Base-by-base conservation (phyloP, 2,888 invertebrate species). In the Metopia argyrocephala region DNA sequence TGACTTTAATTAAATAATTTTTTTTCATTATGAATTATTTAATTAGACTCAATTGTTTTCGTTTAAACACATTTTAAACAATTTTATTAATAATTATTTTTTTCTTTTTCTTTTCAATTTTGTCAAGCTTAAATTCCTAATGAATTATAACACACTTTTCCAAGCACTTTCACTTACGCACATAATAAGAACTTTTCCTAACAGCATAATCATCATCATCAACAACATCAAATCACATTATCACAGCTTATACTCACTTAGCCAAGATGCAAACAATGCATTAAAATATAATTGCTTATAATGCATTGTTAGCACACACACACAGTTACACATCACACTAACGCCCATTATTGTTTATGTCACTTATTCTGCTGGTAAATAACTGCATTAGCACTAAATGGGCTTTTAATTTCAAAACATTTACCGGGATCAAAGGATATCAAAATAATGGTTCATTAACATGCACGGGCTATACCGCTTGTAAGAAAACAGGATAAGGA, bases 101-200 rank as follows among this genome's bases (percentile, higher is more conserved):
- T 75, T 52, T 71, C 75, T 74, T 74, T 79, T 78, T 74, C 69
- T 59, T 69, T 76, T 57, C 69, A 23, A 31, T 20, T 65, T 65
- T 71, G 1, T n/a, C 25, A 54, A 12, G 12, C 57, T n/a, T n/a
- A n/a, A n/a, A n/a, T n/a, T n/a, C n/a, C n/a, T n/a, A n/a, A n/a
- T n/a, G n/a, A n/a, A 76, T 56, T 69, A 48, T 46, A 54, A 54
- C 18, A 21, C 64, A 79, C 20, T 18, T 59, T 27, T 25, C 31
- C 64, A 54, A 15, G 12, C 62, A 45, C 45, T 46, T 25, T 31
- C 48, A 59, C 54, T 31, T 31, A 38, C 23, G 66, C 57, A 66
- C 18, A n/a, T 31, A 57, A 70, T 66, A 71, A 76, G 71, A 66
- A 71, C 66, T 71, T 64, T 76, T 69, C 57, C 66, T 70, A 70